These are phyloP conservation scores for Perizoma affinitatum DNA, from an alignment of 2,888 invertebrate genomes.

Conservation along the genomic window DNA sequence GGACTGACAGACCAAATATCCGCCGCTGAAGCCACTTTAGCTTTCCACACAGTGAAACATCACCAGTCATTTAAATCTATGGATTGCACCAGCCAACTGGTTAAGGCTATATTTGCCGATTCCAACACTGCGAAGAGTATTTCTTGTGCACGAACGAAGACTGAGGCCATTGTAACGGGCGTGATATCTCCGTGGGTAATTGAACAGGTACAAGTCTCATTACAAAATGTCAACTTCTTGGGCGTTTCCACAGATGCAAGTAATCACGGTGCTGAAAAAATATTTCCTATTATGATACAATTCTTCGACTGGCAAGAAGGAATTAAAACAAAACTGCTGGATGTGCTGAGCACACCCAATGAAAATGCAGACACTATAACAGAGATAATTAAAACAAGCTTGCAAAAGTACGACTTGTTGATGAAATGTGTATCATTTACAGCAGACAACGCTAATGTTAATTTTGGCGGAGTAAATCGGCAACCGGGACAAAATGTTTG, in stretches of 20 bases:
- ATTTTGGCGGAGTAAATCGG: conserved; percentile 46
- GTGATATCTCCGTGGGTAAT: neutral
- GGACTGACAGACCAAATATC: neutral
- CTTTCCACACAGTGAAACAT: conserved; percentile 41
- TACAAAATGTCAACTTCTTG: neutral
- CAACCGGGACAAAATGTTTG: conserved; percentile 15
- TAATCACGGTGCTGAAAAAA: conserved; percentile 41
- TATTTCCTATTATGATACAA: conserved; percentile 45
- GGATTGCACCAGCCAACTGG: conserved; percentile 16
- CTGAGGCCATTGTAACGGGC: neutral
- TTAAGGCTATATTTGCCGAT: conserved; percentile 1
- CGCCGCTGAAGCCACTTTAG: conserved; percentile 28
- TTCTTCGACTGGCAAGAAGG: conserved; percentile 36
- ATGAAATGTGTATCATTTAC: conserved; percentile 43
- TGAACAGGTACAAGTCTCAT: neutral
- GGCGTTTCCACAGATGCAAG: conserved; percentile 21
- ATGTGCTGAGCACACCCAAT: neutral
- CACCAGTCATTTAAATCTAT: conserved; percentile 32
- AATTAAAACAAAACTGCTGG: conserved; percentile 5
- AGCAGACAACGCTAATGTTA: conserved; percentile 50
- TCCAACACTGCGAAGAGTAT: neutral
- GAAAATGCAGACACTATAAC: conserved; percentile 13
- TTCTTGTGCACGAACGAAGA: conserved; percentile 2
- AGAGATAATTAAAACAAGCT: conserved; percentile 6
- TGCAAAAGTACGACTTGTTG: conserved; percentile 9